Conservation (phyloP, 2,113 vertebrate genomes). For the Nesogale talazaci region DNA sequence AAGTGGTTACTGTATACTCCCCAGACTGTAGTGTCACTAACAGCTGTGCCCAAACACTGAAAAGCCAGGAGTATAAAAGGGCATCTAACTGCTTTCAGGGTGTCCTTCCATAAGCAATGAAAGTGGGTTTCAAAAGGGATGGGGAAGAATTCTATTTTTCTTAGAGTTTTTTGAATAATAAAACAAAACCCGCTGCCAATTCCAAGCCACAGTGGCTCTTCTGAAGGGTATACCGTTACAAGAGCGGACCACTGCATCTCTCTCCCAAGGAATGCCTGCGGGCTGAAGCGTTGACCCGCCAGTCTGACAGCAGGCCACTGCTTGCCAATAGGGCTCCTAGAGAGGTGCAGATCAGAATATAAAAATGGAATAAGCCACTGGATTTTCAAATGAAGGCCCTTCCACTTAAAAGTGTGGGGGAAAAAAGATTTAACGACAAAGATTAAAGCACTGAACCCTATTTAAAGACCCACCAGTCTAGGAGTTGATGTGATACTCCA, state of each 20-base stretch:
- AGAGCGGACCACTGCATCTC: no score
- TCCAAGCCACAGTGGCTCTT: no score
- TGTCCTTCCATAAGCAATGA: constrained; percentile 33
- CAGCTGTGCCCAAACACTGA: background rate
- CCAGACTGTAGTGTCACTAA: background rate
- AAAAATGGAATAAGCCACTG: background rate
- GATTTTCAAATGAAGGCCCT: constrained; percentile 23
- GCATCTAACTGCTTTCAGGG: background rate
- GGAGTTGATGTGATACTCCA: background rate
- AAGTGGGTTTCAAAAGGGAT: no score
- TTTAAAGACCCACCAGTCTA: constrained; percentile 7
- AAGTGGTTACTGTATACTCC: background rate
- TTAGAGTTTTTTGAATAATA: background rate
- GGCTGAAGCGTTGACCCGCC: no score
- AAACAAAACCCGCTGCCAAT: background rate
- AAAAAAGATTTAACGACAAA: background rate
- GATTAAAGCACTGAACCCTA: constrained; percentile 12
- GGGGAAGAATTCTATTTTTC: no score
- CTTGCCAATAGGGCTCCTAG: no score
- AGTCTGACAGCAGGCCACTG: no score
- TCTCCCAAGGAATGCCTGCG: no score
- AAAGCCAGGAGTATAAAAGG: background rate
- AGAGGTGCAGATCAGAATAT: background rate
- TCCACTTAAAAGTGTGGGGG: constrained; percentile 45
- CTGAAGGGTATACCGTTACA: no score